Evolutionary conservation across 2,888 invertebrate species (phyloP), one percentile per base, ranked within the genome.

Genomic region (Stictocephala bisonia): DNA sequence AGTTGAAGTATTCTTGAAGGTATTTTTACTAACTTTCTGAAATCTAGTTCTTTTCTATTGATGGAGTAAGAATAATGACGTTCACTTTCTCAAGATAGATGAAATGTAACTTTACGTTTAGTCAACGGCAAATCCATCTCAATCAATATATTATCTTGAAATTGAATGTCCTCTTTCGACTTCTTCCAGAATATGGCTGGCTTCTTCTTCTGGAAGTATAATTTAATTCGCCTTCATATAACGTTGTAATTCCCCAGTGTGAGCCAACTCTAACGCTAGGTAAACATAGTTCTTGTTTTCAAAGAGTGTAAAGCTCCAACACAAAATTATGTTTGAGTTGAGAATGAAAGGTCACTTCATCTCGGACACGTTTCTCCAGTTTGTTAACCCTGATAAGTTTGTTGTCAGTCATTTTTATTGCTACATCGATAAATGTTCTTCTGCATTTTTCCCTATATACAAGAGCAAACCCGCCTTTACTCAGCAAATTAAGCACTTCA

Each of bases 381-480:
- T 93, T 93, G 77, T 92, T 91, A 79, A 90, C 90, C 82, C 92
- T 91, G 91, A 97, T 96, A 60, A 91, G 85, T 81, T 93, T 93
- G 84, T 95, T 96, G 88, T 97, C 95, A 87, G 97, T 97, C 91
- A 95, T 96, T 90, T 97, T 97, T 82, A 97, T 95, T 74, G 97
- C 97, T 79, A 97, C 95, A 86, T 93, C 91, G 82, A 89, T 85
- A 51, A 91, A 90, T 73, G 92, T 93, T 81, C 87, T 89, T 56
- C 88, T 86, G 84, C 94, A 95, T 89, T 87, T 90, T 84, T 95
- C 97, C 82, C 91, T 88, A 85, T 96, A 96, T 15, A 97, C 97
- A 83, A 91, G 91, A 60, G 96, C 97, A 88, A 97, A 97, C 64
- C 96, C 97, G 70, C 97, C 97, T 86, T 94, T 95, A 27, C 97